Conservation (phyloP, 2,797 vertebrate genomes). For the Platyrinchus mystaceus region DNA sequence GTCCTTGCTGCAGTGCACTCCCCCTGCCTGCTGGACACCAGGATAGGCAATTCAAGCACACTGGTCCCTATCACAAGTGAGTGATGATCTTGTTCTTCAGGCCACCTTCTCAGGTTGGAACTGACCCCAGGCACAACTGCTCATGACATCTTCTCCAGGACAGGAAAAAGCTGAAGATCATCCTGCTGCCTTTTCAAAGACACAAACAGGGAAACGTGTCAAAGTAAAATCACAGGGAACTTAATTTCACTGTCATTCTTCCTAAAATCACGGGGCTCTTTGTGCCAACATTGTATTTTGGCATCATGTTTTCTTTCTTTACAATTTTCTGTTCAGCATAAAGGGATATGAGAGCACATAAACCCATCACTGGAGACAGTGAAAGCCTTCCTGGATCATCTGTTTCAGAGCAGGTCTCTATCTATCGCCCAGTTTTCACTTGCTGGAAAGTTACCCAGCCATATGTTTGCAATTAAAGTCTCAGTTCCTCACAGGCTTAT, state of each 20-base stretch:
- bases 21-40: neutral
- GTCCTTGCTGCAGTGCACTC: neutral
- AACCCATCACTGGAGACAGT: neutral
- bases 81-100: neutral
- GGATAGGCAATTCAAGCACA: neutral
- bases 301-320: neutral
- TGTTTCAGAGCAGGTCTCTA: conserved; percentile 32
- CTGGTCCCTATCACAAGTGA: neutral
- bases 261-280: neutral
- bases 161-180: neutral
- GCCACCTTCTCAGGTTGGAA: neutral
- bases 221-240: neutral
- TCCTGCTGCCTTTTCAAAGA: neutral
- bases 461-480: conserved; percentile 63
- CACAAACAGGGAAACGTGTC: neutral
- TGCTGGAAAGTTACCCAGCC: conserved; percentile 59
- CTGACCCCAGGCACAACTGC: neutral
- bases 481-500: conserved; percentile 49
- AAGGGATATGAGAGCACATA: neutral
- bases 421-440: conserved; percentile 33
- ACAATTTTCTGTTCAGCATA: neutral
- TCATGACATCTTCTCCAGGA: neutral
- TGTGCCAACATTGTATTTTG: neutral
- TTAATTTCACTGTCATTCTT: neutral
- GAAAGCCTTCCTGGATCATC: conserved; percentile 19